Conservation (phyloP, 23 tunicate species). For the Ciona savignyi region DNA sequence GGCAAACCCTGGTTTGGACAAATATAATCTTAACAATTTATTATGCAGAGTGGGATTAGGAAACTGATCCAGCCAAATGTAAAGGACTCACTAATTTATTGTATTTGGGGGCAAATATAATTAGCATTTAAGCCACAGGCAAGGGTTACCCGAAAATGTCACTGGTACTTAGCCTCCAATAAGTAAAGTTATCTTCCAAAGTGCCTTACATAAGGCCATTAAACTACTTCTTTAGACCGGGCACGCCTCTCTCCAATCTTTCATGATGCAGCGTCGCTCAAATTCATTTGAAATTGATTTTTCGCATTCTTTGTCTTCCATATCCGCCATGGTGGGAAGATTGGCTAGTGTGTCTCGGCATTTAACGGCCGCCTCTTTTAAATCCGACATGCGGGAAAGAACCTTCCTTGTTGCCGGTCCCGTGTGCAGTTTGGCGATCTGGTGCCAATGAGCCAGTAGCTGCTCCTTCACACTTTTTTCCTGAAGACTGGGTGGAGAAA, state of each 20-base stretch:
- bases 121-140: too few relatives aligned
- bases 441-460: conserved; percentile 51
- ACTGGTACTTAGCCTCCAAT: too few relatives aligned
- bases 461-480: conserved; percentile 78
- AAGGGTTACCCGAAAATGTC: too few relatives aligned
- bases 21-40: too few relatives aligned
- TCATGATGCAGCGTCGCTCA: background rate
- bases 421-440: background rate
- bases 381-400: background rate
- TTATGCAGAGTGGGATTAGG: too few relatives aligned
- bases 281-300: background rate
- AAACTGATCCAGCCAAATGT: too few relatives aligned
- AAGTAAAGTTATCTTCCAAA: too few relatives aligned
- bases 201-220: too few relatives aligned
- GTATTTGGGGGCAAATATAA: too few relatives aligned
- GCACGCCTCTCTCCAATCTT: conserved; percentile 2
- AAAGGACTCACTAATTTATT: too few relatives aligned
- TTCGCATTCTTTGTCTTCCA: background rate
- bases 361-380: background rate
- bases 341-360: background rate
- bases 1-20: too few relatives aligned
- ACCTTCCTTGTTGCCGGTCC: background rate
- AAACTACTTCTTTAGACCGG: too few relatives aligned
- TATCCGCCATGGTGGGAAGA: background rate
- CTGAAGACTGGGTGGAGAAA: conserved; percentile 18